These are phyloP conservation scores for Periophthalmus magnuspinnatus DNA, from an alignment of 2,797 vertebrate species.

Conservation along the genomic window DNA sequence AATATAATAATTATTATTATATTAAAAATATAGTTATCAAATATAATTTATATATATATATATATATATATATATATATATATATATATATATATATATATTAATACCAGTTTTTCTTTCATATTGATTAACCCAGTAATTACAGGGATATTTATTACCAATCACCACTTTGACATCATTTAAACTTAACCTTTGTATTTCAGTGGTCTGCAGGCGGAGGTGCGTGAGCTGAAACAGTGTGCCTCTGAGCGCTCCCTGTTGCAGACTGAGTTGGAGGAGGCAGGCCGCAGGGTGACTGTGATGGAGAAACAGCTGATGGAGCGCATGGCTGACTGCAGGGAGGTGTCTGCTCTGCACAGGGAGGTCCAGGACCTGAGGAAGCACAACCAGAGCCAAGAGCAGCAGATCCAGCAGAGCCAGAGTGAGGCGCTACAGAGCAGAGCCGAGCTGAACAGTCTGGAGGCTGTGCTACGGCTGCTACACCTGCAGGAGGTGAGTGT, in stretches of 20 bases:
- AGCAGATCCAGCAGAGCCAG: conserved; percentile 69
- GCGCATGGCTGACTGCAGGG: conserved; percentile 61
- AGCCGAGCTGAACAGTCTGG: conserved; percentile 75
- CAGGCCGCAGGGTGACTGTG: conserved; percentile 63
- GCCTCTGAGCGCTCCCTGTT: conserved; percentile 73
- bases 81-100: no score
- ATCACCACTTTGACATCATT: background rate
- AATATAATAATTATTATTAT: no score
- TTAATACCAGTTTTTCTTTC: no score
- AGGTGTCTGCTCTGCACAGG: conserved; percentile 69
- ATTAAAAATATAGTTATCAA: no score
- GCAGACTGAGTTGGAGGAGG: conserved; percentile 68
- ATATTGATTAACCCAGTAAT: no score
- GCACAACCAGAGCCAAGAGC: conserved; percentile 68
- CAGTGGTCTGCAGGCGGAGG: conserved; percentile 81
- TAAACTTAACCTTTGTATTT: background rate
- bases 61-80: no score
- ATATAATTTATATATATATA: no score
- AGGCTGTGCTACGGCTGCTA: conserved; percentile 74
- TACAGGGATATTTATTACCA: no score
- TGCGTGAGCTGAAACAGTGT: conserved; percentile 62
- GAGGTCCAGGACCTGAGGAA: conserved; percentile 80
- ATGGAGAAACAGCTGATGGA: conserved; percentile 79
- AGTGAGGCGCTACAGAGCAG: conserved; percentile 79
- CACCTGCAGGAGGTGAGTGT: conserved; percentile 1